phyloP scores from a whole-genome alignment of 2,113 vertebrate genomes.

The Eretmodus cyanostictus region DNA sequence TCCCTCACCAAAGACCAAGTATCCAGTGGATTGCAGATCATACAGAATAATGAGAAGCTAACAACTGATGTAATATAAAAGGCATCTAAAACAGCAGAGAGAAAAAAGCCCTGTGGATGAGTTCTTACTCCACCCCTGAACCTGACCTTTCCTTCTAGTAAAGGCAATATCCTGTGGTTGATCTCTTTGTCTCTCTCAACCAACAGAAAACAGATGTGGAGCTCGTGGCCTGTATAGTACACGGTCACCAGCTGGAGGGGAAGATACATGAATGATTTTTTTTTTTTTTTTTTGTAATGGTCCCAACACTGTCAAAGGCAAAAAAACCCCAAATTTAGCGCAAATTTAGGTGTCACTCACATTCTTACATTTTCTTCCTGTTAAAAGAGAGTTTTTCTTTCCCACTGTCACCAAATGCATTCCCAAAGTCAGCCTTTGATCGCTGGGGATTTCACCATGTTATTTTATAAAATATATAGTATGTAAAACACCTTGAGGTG shows the following conservation, averaged over 20 bases:
- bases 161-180: constrained; percentile 77
- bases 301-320: not conserved
- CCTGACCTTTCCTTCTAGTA: constrained; percentile 58
- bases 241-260: constrained; percentile 8
- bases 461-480: not conserved
- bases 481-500: not conserved
- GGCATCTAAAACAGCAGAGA: constrained; percentile 41
- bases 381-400: not conserved
- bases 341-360: not conserved
- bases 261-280: not conserved
- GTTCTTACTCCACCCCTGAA: constrained; percentile 46
- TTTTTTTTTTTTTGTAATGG: not conserved
- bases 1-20: constrained; percentile 3
- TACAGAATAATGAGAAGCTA: constrained; percentile 14
- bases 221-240: constrained; percentile 36
- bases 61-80: constrained; percentile 44
- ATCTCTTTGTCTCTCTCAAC: constrained; percentile 65
- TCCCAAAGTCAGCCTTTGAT: not conserved
- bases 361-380: not conserved
- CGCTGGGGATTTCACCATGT: not conserved
- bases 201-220: constrained; percentile 75
- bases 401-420: not conserved
- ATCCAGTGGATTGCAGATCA: not conserved
- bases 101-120: constrained; percentile 47
- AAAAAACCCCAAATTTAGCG: fast-evolving